phyloP scores from a whole-genome alignment of 2,797 vertebrate species.

The Schizothorax lantsangensis region DNA sequence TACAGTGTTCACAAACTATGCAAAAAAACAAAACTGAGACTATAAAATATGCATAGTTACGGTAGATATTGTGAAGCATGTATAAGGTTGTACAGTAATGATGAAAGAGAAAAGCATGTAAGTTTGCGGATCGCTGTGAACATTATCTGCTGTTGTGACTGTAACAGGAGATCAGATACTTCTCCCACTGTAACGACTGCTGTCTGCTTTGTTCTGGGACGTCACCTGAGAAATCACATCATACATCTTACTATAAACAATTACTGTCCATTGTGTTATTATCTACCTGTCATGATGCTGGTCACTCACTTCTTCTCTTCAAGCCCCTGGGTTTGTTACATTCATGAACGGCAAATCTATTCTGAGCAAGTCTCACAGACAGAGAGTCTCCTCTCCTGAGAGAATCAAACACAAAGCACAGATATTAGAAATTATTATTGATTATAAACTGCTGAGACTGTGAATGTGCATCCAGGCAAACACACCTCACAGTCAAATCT shows the following conservation, averaged over 20 bases:
- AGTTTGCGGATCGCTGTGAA: not conserved
- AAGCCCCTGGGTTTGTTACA: slow-evolving; percentile 59
- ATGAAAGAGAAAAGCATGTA: not conserved
- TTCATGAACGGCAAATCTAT: slow-evolving; percentile 73
- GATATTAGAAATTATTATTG: not conserved
- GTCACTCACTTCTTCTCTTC: slow-evolving; percentile 70
- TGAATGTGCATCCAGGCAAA: not conserved
- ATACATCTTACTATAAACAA: not conserved
- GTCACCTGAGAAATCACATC: slow-evolving; percentile 62
- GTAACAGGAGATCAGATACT: slow-evolving; percentile 72
- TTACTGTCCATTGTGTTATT: not conserved
- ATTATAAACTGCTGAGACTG: not conserved
- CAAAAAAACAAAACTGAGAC: not conserved
- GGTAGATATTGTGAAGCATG: not conserved
- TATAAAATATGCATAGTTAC: not conserved
- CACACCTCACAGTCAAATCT: not conserved
- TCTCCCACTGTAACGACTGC: slow-evolving; percentile 70
- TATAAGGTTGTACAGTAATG: not conserved
- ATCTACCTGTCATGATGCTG: not conserved
- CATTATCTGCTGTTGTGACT: slow-evolving; percentile 59
- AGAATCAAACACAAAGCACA: not conserved
- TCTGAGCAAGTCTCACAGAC: slow-evolving; percentile 77
- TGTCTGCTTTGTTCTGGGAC: slow-evolving; percentile 54
- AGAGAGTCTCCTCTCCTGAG: slow-evolving; percentile 77
- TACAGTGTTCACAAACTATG: not conserved